Evolutionary conservation across 2,888 invertebrate species (phyloP), one percentile per base, ranked within the genome.

Genomic region (Hymenopus coronatus): DNA sequence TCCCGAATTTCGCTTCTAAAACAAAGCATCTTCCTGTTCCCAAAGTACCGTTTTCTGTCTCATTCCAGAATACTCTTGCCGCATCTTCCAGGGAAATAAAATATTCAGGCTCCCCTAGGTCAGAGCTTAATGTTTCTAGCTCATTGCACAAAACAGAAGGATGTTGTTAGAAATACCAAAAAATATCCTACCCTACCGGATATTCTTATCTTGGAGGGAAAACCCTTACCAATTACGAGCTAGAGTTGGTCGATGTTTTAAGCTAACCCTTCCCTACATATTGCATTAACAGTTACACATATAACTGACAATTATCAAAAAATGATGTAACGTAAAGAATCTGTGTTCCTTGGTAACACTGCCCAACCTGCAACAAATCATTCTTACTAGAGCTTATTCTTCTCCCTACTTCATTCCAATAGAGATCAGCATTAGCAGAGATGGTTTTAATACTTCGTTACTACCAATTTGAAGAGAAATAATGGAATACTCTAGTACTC

Each of bases 21-120:
- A 87, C 82, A 87, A 87, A 87, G 87, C 87, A 82, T 82, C 82
- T 87, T 87, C 33, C 28, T 20, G 25, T 87, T 30, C 8, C 82
- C n/a, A 28, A 46, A 70, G 54, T 70, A n/a, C 25, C 28, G 12
- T 87, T 70, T 87, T 87, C 82, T 85, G 27, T 54, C 54, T 46
- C 27, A 54, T 85, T 85, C 27, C 84, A 40, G 46, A 70, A 70
- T 25, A 70, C 54, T 70, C 54, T 70, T 70, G 54, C 54, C 54
- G 54, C 54, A 70, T 70, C 54, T 70, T 70, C 54, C 54, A 70
- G 54, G 54, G 20, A 70, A 70, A 70, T 70, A 70, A 70, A 70
- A 70, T 70, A 70, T 70, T 70, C 54, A 70, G 3, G 54, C 54
- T 25, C 25, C 54, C 25, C 54, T 1, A 70, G 20, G 54, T 4